These are phyloP conservation scores for Steinernema hermaphroditum DNA, from an alignment of 2,888 invertebrate species.

Conservation along the genomic window DNA sequence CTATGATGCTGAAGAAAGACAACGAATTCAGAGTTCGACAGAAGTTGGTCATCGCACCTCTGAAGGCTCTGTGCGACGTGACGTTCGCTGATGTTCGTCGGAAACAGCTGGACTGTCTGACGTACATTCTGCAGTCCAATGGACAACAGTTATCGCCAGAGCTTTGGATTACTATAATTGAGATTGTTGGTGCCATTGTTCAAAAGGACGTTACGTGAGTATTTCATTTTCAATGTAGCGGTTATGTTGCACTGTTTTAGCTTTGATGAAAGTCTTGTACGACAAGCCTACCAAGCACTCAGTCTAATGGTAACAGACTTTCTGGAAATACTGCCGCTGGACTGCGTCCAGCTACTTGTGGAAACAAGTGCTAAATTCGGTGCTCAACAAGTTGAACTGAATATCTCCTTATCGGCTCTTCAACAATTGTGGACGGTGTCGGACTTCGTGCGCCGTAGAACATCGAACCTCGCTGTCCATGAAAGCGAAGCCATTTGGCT, in stretches of 20 bases:
- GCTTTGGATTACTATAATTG: conserved; percentile 91
- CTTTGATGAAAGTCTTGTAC: conserved; percentile 79
- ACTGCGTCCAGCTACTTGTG: conserved; percentile 76
- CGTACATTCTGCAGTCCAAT: conserved; percentile 86
- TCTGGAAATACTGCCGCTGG: conserved; percentile 85
- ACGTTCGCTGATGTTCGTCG: conserved; percentile 90
- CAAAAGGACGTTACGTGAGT: conserved; percentile 18
- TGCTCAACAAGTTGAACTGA: conserved; percentile 90
- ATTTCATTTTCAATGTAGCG: conserved; percentile 12
- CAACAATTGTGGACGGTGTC: conserved; percentile 47
- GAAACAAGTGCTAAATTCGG: conserved; percentile 92
- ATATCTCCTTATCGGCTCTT: conserved; percentile 84
- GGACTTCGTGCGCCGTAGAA: conserved; percentile 41
- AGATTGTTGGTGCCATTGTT: conserved; percentile 79
- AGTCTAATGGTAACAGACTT: conserved; percentile 94
- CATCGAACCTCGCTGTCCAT: conserved; percentile 27
- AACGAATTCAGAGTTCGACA: conserved; percentile 74
- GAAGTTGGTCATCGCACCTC: conserved; percentile 81
- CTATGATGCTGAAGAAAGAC: conserved; percentile 70
- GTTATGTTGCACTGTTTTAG: conserved; percentile 70
- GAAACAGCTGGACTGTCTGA: conserved; percentile 88
- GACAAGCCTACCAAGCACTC: conserved; percentile 91
- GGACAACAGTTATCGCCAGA: conserved; percentile 84
- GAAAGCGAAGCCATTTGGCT: conserved; percentile 68
- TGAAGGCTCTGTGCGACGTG: conserved; percentile 86